Evolutionary conservation across 2,113 vertebrate species (phyloP).

Genomic region (Pyxicephalus adspersus): DNA sequence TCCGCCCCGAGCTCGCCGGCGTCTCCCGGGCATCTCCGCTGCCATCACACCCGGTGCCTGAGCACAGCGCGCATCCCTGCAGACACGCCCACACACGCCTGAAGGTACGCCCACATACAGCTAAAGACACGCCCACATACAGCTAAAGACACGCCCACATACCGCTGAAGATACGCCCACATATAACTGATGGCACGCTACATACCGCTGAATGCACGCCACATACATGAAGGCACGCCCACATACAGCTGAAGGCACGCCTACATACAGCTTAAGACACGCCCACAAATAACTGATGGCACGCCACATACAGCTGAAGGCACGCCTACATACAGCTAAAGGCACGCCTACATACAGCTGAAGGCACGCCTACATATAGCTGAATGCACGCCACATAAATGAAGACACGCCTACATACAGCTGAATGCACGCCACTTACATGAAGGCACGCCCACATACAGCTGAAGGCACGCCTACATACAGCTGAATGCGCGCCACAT

Average conservation of each 20-base stretch:
- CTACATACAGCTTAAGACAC: not conserved
- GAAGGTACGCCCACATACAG: not conserved
- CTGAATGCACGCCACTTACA: too few relatives aligned
- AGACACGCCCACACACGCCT: conserved; percentile 3
- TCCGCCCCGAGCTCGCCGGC: accelerated
- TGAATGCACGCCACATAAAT: not conserved
- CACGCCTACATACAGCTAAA: too few relatives aligned
- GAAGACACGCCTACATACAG: too few relatives aligned
- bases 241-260: not conserved
- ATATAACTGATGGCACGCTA: too few relatives aligned
- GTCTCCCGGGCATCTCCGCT: not conserved
- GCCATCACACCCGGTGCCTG: not conserved
- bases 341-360: too few relatives aligned
- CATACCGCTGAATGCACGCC: too few relatives aligned
- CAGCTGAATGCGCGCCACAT: too few relatives aligned
- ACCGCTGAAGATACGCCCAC: too few relatives aligned
- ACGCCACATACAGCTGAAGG: too few relatives aligned
- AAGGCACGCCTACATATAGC: not conserved
- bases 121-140: not conserved
- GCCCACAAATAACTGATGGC: too few relatives aligned
- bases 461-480: conserved; percentile 4
- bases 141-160: too few relatives aligned
- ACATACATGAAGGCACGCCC: not conserved
- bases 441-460: too few relatives aligned
- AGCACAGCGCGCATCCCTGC: not conserved